phyloP scores from a whole-genome alignment of 2,888 invertebrate genomes.

The Stegophylla sp. region DNA sequence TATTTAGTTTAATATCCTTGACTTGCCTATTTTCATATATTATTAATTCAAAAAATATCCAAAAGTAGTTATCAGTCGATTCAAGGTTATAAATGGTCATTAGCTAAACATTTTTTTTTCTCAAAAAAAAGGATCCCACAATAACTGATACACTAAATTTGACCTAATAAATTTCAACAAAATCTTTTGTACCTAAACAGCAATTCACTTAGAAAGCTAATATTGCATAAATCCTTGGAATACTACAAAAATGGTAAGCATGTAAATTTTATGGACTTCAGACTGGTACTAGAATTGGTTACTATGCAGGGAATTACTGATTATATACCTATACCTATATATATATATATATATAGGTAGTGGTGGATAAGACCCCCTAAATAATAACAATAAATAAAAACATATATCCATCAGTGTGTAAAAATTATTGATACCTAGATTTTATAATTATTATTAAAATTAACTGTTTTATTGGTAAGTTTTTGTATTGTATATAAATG shows the following conservation, averaged over 20 bases:
- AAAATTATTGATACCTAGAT: too few relatives aligned
- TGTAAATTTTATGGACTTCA: background rate
- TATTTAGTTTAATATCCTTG: slow-evolving; percentile 50
- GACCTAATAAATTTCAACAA: background rate
- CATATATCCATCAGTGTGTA: too few relatives aligned
- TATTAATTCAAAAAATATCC: slow-evolving; percentile 43
- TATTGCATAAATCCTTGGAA: slow-evolving; percentile 17
- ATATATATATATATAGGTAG: too few relatives aligned
- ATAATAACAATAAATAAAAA: too few relatives aligned
- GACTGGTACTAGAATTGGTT: background rate
- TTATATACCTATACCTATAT: too few relatives aligned
- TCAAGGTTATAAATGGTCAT: slow-evolving; percentile 28
- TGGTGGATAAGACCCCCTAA: too few relatives aligned
- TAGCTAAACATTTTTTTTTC: background rate
- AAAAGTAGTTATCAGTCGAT: slow-evolving; percentile 24
- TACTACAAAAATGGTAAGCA: background rate
- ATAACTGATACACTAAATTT: background rate
- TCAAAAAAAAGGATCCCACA: background rate
- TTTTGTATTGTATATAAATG: slow-evolving; percentile 6
- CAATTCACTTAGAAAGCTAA: slow-evolving; percentile 39
- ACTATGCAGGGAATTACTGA: too few relatives aligned
- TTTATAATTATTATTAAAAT: too few relatives aligned
- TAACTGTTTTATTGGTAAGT: background rate
- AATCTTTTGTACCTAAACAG: background rate
- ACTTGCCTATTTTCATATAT: slow-evolving; percentile 32